Base-by-base conservation (phyloP, 2,888 invertebrate species). In the Hesperia comma region DNA sequence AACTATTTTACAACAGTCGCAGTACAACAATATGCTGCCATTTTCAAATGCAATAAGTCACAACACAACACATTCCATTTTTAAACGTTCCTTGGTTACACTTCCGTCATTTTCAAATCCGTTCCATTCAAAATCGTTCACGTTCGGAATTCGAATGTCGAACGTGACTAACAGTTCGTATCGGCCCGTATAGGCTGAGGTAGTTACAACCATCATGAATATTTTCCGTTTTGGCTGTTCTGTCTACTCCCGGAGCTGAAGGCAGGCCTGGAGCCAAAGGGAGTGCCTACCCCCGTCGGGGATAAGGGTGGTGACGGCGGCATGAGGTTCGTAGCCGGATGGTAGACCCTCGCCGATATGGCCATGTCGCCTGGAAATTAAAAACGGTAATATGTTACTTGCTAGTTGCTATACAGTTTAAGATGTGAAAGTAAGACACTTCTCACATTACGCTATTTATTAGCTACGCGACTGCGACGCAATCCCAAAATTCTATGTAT, bases 271-370 rank as follows among this genome's bases (percentile, higher is more conserved):
- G 71, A 61, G 10, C 79, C 79, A 71, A 84, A 88, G 0, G 69
- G 63, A 0, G 87, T 82, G 0, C 82, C 77, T 1, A 79, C 57
- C 1, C 84, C 86, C 0, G 85, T 86, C 0, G 87, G 91, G 0
- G 88, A 85, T 6, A 70, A 74, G 0, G 88, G 90, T 0, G 85
- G 89, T 0, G 85, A 81, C 0, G 82, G 78, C 0, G 92, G 92
- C 80, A 90, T 76, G 15, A 91, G 80, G 67, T 92, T 92, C 0
- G 92, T 90, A 0, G 92, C 92, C n/a, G 83, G 90, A 1, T 91
- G 91, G 80, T 87, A 92, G 4, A 92, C 87, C 41, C 73, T 83
- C 0, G 92, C 92, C 6, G 87, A 84, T 82, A 88, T 83, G 10
- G 81, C 61, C 72, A 83, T 80, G 10, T 81, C 86, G 70, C 75